These are phyloP conservation scores for Ochropleura plecta DNA, from an alignment of 2,888 invertebrate genomes.

Conservation along the genomic window DNA sequence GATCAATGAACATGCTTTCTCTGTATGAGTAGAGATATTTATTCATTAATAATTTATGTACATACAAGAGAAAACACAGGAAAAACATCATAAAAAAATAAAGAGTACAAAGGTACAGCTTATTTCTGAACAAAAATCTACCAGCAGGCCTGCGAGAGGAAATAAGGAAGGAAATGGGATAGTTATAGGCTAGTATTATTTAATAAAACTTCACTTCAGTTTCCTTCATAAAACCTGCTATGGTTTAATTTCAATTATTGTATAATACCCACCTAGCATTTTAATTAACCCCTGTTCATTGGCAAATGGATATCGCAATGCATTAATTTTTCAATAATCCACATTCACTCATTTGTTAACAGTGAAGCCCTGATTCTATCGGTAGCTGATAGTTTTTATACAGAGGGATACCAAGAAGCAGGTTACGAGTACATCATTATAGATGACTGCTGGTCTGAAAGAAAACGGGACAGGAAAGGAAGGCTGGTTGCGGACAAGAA, in stretches of 20 bases:
- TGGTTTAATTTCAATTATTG: neutral
- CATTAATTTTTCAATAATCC: neutral
- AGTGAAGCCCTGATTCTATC: slow-evolving; percentile 92
- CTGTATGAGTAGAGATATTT: too few relatives aligned
- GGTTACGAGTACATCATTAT: slow-evolving; percentile 94
- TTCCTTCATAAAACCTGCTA: neutral
- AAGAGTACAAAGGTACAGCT: too few relatives aligned
- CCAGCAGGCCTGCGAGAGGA: too few relatives aligned
- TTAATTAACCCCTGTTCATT: neutral
- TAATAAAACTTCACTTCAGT: neutral
- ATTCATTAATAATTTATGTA: too few relatives aligned
- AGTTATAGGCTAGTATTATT: too few relatives aligned
- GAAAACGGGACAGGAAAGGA: slow-evolving; percentile 88
- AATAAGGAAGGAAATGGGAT: too few relatives aligned
- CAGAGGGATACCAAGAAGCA: slow-evolving; percentile 92
- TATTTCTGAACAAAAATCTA: too few relatives aligned
- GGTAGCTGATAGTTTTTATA: slow-evolving; percentile 91
- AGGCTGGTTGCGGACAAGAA: slow-evolving; percentile 91
- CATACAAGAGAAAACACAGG: too few relatives aligned
- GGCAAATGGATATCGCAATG: neutral
- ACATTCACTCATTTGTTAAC: slow-evolving; percentile 40
- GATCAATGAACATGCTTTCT: too few relatives aligned
- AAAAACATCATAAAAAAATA: too few relatives aligned
- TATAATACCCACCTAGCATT: neutral
- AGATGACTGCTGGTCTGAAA: slow-evolving; percentile 95